phyloP scores from a whole-genome alignment of 1,140 invertebrate genomes.

The Platyscapa corneri region DNA sequence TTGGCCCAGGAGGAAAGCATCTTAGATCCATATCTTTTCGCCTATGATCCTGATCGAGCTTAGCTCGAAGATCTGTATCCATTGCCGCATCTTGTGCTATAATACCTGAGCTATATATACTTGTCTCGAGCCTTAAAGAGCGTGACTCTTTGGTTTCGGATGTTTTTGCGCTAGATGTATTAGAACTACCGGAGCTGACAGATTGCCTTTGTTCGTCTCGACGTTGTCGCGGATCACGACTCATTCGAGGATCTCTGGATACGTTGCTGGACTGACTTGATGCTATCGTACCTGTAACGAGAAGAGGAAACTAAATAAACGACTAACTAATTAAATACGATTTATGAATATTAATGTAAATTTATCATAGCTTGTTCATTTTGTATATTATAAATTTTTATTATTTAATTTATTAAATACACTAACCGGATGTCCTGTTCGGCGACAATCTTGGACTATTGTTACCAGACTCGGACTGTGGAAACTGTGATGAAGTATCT shows the following conservation, averaged over 20 bases:
- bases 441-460: constrained; percentile 37
- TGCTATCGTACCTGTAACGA: not conserved
- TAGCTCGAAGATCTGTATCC: constrained; percentile 69
- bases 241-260: constrained; percentile 68
- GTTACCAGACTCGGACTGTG: constrained; percentile 48
- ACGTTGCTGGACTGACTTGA: constrained; percentile 24
- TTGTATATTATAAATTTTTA: not conserved
- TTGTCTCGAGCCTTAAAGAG: constrained; percentile 65
- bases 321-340: not conserved
- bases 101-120: constrained; percentile 72
- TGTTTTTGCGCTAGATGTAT: not conserved
- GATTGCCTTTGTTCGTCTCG: constrained; percentile 59
- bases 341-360: not conserved
- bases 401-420: not conserved
- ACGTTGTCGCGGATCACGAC: constrained; percentile 52
- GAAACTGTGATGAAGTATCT: not conserved
- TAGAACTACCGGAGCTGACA: not conserved
- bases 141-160: constrained; percentile 61
- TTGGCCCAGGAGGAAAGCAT: constrained; percentile 61
- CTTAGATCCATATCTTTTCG: constrained; percentile 78
- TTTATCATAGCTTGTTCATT: no score
- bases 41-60: constrained; percentile 69
- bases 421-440: constrained; percentile 22
- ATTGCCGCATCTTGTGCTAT: constrained; percentile 64
- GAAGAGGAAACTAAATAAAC: not conserved